A percentile compares a stretch with the other conserved stretches of the same genome.
Conservation (phyloP, 2,888 invertebrate genomes). For the Neoitamus cyanurus region DNA sequence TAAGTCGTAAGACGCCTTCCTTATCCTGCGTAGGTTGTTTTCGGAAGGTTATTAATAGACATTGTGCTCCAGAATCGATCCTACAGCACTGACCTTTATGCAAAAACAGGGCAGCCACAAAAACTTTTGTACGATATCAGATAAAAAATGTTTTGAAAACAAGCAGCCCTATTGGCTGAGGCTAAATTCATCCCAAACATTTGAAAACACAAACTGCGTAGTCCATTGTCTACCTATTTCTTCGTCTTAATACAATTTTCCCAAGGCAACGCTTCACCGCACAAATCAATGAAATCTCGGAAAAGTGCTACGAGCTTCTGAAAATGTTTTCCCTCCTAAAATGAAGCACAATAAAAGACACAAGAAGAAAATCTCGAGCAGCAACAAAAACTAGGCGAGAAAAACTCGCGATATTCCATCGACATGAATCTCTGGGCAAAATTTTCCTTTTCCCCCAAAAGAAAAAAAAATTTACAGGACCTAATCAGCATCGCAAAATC, state of each 20-base stretch:
- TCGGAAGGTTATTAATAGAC: neutral
- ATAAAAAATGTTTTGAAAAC: neutral
- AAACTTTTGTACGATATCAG: neutral
- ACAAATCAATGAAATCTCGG: neutral
- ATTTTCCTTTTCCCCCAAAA: neutral
- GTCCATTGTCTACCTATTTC: neutral
- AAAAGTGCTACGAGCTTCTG: neutral
- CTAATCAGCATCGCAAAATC: neutral
- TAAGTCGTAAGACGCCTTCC: too few species aligned
- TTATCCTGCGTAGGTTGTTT: too few species aligned
- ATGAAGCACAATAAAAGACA: neutral
- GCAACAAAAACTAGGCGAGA: neutral
- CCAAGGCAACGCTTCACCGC: neutral
- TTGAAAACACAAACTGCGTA: neutral
- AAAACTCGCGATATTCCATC: neutral
- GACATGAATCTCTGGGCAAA: neutral
- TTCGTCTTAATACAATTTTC: neutral
- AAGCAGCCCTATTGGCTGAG: too few species aligned
- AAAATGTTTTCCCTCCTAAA: neutral
- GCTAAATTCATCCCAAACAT: too few species aligned
- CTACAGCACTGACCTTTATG: neutral
- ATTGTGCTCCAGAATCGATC: neutral
- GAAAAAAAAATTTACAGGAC: neutral
- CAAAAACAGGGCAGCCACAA: too few species aligned
- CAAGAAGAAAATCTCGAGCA: neutral